These are phyloP conservation scores for Drosophila helvetica DNA, from an alignment of 2,888 invertebrate genomes.

Conservation along the genomic window DNA sequence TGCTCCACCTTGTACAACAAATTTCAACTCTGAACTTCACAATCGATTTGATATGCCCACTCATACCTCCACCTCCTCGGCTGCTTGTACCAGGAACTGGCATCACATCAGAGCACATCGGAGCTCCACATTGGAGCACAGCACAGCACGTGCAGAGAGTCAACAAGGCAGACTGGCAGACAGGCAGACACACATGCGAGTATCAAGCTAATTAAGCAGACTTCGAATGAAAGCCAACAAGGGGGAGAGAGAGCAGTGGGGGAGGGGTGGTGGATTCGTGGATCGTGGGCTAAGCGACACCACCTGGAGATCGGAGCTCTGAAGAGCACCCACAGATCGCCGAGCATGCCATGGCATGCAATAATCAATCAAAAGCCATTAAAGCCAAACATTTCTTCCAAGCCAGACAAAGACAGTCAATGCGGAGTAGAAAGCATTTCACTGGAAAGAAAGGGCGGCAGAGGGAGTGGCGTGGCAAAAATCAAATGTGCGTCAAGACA, in stretches of 20 bases:
- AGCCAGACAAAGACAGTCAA: constrained; percentile 61
- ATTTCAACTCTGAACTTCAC: constrained; percentile 58
- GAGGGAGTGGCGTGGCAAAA: constrained; percentile 79
- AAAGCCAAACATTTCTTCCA: constrained; percentile 72
- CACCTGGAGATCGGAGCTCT: constrained; percentile 58
- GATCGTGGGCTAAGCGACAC: constrained; percentile 76
- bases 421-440: constrained; percentile 79
- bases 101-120: constrained; percentile 52
- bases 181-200: constrained; percentile 33
- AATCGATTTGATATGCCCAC: constrained; percentile 55
- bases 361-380: constrained; percentile 79
- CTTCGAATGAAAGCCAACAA: constrained; percentile 63
- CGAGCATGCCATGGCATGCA: constrained; percentile 69
- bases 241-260: constrained; percentile 24
- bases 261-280: constrained; percentile 56
- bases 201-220: constrained; percentile 77
- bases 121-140: constrained; percentile 29
- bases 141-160: constrained; percentile 56
- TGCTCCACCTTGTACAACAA: constrained; percentile 43
- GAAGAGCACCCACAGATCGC: constrained; percentile 71
- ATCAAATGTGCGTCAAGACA: constrained; percentile 65
- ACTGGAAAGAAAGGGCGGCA: constrained; percentile 61
- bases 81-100: constrained; percentile 69
- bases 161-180: constrained; percentile 27
- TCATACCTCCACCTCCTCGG: constrained; percentile 33